phyloP scores from a whole-genome alignment of 1,140 invertebrate genomes.

The Euura saliciscinereae region DNA sequence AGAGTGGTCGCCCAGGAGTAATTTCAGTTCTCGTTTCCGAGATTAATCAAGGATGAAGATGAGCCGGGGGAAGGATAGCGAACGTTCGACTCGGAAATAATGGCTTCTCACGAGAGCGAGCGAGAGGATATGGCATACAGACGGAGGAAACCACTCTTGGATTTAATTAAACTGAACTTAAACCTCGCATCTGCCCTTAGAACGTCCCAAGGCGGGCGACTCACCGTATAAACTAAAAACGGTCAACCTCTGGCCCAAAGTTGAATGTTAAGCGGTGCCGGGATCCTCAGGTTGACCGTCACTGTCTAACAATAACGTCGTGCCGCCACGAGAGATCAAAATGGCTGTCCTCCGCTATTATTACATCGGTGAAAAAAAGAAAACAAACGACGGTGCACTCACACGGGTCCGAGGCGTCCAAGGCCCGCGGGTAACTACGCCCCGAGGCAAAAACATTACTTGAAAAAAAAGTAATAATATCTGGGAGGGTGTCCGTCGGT shows the following conservation, averaged over 20 bases:
- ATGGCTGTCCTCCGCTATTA: slow-evolving; percentile 61
- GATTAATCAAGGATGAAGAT: slow-evolving; percentile 9
- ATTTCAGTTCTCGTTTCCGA: background rate
- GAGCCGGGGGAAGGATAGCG: background rate
- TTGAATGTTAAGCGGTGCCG: background rate
- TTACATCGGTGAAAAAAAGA: slow-evolving; percentile 51
- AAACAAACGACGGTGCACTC: slow-evolving; percentile 47
- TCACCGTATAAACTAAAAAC: too few species aligned
- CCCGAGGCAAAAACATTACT: slow-evolving; percentile 36
- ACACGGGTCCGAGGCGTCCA: slow-evolving; percentile 33
- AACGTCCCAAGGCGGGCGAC: background rate
- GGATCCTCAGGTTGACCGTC: slow-evolving; percentile 43
- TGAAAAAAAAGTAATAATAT: slow-evolving; percentile 7
- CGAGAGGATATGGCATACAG: background rate
- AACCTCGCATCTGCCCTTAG: slow-evolving; percentile 1
- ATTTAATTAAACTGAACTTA: slow-evolving; percentile 15
- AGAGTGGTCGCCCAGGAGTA: slow-evolving; percentile 9
- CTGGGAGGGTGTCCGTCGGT: background rate
- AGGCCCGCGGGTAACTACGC: slow-evolving; percentile 28
- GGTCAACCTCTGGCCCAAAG: background rate
- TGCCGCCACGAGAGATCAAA: slow-evolving; percentile 57
- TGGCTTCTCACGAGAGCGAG: slow-evolving; percentile 7
- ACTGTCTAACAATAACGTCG: slow-evolving; percentile 59
- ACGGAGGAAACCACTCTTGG: background rate
- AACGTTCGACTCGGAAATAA: slow-evolving; percentile 12